Conservation (phyloP, 2,888 invertebrate species). For the Yponomeuta malinellus region DNA sequence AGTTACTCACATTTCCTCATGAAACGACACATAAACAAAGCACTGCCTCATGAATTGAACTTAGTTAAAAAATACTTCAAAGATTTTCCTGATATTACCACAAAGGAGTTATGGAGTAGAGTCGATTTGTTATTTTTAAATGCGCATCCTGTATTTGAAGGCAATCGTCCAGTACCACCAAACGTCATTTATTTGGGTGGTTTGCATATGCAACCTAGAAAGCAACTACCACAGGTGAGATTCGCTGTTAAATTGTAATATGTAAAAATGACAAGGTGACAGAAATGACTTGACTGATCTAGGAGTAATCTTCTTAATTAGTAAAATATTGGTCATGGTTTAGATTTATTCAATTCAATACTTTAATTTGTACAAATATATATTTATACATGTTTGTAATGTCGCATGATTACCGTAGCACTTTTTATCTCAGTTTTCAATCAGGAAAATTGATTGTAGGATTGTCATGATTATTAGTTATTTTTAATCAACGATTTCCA, state of each 20-base stretch:
- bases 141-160: conserved; percentile 29
- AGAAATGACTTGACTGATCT: no score
- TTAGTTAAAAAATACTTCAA: conserved; percentile 30
- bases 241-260: not conserved
- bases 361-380: no score
- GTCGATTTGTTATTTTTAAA: conserved; percentile 35
- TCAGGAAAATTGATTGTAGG: no score
- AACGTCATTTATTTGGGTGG: conserved; percentile 32
- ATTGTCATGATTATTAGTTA: no score
- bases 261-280: no score
- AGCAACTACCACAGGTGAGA: conserved; percentile 32
- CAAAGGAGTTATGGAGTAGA: conserved; percentile 28
- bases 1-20: not conserved
- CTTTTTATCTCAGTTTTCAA: no score
- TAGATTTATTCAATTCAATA: no score
- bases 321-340: no score
- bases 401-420: no score
- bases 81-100: conserved; percentile 23
- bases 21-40: not conserved
- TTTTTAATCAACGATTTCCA: no score
- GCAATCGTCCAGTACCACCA: conserved; percentile 37
- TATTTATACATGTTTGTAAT: no score
- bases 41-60: conserved; percentile 24
- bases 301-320: no score
- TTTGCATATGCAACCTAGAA: conserved; percentile 29